Conservation (phyloP, 2,888 invertebrate genomes). For the Automeris io region DNA sequence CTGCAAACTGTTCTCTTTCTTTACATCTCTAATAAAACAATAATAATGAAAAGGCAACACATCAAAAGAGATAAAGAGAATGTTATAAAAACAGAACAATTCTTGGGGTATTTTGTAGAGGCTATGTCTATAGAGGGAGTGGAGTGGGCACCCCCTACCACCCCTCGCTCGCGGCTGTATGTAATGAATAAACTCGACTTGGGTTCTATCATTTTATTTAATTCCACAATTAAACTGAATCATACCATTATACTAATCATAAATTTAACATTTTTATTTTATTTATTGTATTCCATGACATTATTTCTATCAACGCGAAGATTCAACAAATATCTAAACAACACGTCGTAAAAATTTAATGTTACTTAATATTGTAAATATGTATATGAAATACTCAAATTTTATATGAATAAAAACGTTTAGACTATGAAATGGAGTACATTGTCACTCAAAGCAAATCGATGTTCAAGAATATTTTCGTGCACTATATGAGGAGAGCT, state of each 20-base stretch:
- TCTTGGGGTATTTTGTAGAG: constrained; percentile 77
- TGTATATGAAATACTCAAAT: no score
- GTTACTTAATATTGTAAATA: no score
- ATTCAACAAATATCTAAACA: no score
- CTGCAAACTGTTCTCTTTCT: not conserved
- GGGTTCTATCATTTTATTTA: constrained; percentile 65
- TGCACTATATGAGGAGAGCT: constrained; percentile 57
- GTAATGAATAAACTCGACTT: constrained; percentile 76
- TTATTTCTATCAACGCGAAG: no score
- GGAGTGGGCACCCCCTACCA: constrained; percentile 38
- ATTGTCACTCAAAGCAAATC: constrained; percentile 50
- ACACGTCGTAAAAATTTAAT: no score
- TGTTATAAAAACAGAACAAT: constrained; percentile 77
- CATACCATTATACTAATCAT: no score
- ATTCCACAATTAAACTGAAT: constrained; percentile 65
- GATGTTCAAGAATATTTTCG: constrained; percentile 49
- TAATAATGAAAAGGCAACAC: constrained; percentile 69
- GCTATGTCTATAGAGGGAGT: constrained; percentile 75
- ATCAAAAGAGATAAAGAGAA: constrained; percentile 75
- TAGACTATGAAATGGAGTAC: constrained; percentile 36
- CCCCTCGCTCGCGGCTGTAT: constrained; percentile 48
- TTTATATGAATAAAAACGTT: constrained; percentile 22
- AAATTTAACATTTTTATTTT: no score
- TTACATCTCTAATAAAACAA: constrained; percentile 31
- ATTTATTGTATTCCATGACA: no score